Evolutionary conservation across 2,797 vertebrate species (phyloP), one percentile per base, ranked within the genome.

Genomic region (Helicolenus hilgendorfi): DNA sequence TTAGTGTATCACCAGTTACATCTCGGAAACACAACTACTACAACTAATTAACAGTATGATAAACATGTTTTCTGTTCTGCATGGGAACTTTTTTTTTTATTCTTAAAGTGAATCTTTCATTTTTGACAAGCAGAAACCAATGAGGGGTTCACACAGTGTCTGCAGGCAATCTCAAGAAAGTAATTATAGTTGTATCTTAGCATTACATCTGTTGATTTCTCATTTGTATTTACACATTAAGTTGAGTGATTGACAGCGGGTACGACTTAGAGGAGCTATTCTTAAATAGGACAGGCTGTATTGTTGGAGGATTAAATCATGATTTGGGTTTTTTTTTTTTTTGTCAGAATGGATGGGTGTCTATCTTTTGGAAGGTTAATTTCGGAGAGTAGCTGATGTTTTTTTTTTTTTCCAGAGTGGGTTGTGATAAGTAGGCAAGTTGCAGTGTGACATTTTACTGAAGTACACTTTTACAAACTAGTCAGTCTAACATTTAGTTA

Each of bases 231-330:
- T 76, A 64, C 64, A 55, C 71, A 76, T 86, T 87, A 59, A 81
- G 74, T 74, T 86, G 84, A 60, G 55, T 78, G 85, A 88, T n/a
- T 77, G 91, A 76, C 81, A 77, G 83, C 68, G 24, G 70, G 9
- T 5, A 10, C 7, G 2, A 69, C 69, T 60, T 27, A 11, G 76
- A 83, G 72, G 74, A 89, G 72, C 73, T 72, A 3, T 45, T 87
- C 72, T 84, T 81, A 77, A 88, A 86, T 35, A 45, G 38, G 36
- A 67, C 64, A 5, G 36, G 68, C 45, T 73, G 45, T 22, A 84
- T 88, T 90, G 89, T 86, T 71, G 53, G 27, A 7, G 87, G 87
- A 94, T 88, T 90, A 81, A 88, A 85, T 84, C 2, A 0, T 20
- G 68, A 81, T 84, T 84, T 83, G 3, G 38, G 15, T 53, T 59